Base-by-base conservation (phyloP, 2,113 vertebrate genomes). In the Laterallus jamaicensis region DNA sequence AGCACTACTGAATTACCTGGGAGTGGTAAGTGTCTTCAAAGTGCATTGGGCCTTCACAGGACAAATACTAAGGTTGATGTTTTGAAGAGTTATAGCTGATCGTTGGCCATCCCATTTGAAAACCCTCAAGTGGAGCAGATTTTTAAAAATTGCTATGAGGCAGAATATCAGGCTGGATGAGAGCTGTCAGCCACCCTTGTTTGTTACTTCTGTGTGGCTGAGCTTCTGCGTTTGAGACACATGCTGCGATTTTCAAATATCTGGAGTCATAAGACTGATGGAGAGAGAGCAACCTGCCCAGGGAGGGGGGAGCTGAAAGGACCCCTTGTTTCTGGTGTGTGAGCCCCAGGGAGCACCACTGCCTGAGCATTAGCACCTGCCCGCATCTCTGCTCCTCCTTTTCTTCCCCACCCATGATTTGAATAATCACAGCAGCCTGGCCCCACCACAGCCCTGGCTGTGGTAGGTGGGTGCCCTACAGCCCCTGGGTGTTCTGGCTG, bases 401-500 rank as follows among this genome's bases (percentile, higher is more conserved):
- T 31, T 40, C 63, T 68, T 77, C 24, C 24, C 19, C 12, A 15
- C 4, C 16, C 14, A 1, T 29, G 42, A 47, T 64, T 64, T 55
- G 39, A 69, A 13, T 84, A 67, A 75, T 5, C 8, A 32, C 2
- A 4, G 37, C 28, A 67, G 10, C 3, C 47, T 90, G 85, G 78
- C 62, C 6, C 29, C 29, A 40, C 40, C 20, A 7, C 0, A 44
- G 70, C 31, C 19, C 60, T 71, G 40, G 17, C 47, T 0, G 0
- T 19, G 35, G 4, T 5, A 19, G 22, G 16, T 55, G 26, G 15
- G 31, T 62, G 44, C 17, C n/a, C 12, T 32, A 10, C 31, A 47
- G 39, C 12, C 8, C 18, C 31, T 2, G 1, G 5, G 2, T 28
- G 4, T 21, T 12, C 20, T 29, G 63, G 37, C 50, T 66, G 37